These are phyloP conservation scores for Melanotaenia trifasciata DNA, from an alignment of 2,797 vertebrate species.

Conservation along the genomic window DNA sequence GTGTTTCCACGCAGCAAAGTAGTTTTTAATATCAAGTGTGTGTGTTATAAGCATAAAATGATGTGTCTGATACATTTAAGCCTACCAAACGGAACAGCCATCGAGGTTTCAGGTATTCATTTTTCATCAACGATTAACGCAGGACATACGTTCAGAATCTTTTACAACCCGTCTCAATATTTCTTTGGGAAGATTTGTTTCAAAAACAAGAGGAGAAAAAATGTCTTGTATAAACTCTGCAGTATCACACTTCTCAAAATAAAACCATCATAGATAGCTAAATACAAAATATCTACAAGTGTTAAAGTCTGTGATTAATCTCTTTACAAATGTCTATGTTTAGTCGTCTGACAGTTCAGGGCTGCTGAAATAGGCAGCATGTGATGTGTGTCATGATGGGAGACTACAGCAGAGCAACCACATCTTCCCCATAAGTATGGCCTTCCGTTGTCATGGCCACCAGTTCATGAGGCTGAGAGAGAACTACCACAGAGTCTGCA, in stretches of 20 bases:
- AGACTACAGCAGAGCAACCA: constrained; percentile 83
- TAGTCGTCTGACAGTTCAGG: constrained; percentile 32
- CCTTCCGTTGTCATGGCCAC: constrained; percentile 84
- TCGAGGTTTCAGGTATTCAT: constrained; percentile 29
- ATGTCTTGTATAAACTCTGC: constrained; percentile 65
- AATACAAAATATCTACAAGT: constrained; percentile 78
- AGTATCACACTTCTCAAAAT: constrained; percentile 65
- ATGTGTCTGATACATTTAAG: constrained; percentile 29
- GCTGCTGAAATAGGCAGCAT: constrained; percentile 24
- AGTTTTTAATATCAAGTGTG: constrained; percentile 30
- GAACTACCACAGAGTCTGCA: constrained; percentile 83
- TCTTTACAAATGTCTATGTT: constrained; percentile 64
- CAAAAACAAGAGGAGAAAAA: constrained; percentile 31
- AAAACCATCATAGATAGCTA: constrained; percentile 61
- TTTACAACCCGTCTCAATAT: constrained; percentile 70
- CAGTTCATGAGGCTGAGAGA: constrained; percentile 83
- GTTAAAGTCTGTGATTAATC: constrained; percentile 44
- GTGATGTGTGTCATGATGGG: constrained; percentile 16
- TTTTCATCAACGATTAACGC: constrained; percentile 24
- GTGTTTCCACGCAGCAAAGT: constrained; percentile 34
- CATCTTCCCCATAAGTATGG: constrained; percentile 83
- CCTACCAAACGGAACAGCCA: constrained; percentile 1
- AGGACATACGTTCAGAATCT: constrained; percentile 43
- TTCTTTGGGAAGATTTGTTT: constrained; percentile 75
- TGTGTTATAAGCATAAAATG: constrained; percentile 22